Evolutionary conservation across 2,888 invertebrate genomes (phyloP), one percentile per base, ranked within the genome.

Genomic region (Keiferia lycopersicella): DNA sequence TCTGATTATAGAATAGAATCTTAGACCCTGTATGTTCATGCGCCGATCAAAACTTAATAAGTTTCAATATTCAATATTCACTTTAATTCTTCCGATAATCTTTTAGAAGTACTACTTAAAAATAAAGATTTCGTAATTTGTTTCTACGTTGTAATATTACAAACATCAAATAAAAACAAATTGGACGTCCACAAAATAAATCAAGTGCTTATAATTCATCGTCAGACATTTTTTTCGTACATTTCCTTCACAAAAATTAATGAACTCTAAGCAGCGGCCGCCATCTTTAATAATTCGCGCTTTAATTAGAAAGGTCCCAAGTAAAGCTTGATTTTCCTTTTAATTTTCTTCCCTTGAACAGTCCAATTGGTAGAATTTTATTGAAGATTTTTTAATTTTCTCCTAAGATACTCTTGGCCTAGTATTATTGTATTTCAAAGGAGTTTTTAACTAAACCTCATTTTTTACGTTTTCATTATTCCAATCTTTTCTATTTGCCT

Each of bases 241-340:
- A 14, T 14, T 53, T 22, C 22, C 22, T 26, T 12, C 26, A 57
- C 10, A 16, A n/a, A 57, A 57, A 34, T 30, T 34, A 57, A 53
- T 53, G 7, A 26, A 26, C 26, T 22, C 14, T 53, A 53, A 22
- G 34, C 30, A 51, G 10, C 30, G 56, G 12, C 56, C 12, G 58
- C 58, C 58, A 59, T 59, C 58, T 59, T 59, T 59, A 59, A 59
- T 59, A 38, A 59, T 56, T 56, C 56, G 56, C 26, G 56, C 56
- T 2, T 30, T 56, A 56, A 56, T 56, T 45, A 45, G 45, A 45
- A 45, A 45, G 45, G 18, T 51, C 11, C 20, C 22, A 34, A 26
- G n/a, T 22, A 11, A 53, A 20, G 18, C 16, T 30, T 57, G 57
- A 34, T 34, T 57, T 16, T 57, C 57, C 57, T 30, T 57, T 57